Percentiles rank a stretch among this genome's conserved stretches.
These are phyloP conservation scores for Metaphire vulgaris DNA, from an alignment of 1,140 invertebrate species.

Conservation along the genomic window DNA sequence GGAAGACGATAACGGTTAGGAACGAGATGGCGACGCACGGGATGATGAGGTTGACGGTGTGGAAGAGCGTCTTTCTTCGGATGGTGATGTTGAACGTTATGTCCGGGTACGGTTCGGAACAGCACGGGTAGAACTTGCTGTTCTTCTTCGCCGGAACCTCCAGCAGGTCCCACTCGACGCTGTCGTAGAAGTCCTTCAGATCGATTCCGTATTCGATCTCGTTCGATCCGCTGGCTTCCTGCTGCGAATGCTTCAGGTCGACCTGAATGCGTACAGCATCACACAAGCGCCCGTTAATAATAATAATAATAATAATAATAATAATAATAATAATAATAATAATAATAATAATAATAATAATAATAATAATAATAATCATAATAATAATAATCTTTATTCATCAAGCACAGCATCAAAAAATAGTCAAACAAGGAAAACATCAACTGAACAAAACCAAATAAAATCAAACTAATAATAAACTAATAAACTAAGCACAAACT, in stretches of 20 bases:
- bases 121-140: slow-evolving; percentile 57
- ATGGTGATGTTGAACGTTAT: slow-evolving; percentile 51
- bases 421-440: no score
- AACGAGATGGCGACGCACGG: slow-evolving; percentile 65
- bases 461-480: no score
- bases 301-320: slow-evolving; percentile 15
- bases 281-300: not conserved
- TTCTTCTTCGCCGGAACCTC: slow-evolving; percentile 67
- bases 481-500: no score
- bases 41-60: slow-evolving; percentile 53
- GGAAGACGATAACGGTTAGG: slow-evolving; percentile 94
- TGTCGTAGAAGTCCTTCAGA: slow-evolving; percentile 55
- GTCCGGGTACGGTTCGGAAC: slow-evolving; percentile 49
- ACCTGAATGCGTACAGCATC: not conserved
- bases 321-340: slow-evolving; percentile 17
- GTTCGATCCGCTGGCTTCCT: slow-evolving; percentile 54
- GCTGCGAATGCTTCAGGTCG: not conserved
- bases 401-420: no score
- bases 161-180: slow-evolving; percentile 98
- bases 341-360: slow-evolving; percentile 15
- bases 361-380: slow-evolving; percentile 17
- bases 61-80: slow-evolving; percentile 51
- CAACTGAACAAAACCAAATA: no score
- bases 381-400: no score
- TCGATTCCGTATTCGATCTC: slow-evolving; percentile 53